These are phyloP conservation scores for Oncopodura yosiiana DNA, from an alignment of 1,140 invertebrate species.

Conservation along the genomic window DNA sequence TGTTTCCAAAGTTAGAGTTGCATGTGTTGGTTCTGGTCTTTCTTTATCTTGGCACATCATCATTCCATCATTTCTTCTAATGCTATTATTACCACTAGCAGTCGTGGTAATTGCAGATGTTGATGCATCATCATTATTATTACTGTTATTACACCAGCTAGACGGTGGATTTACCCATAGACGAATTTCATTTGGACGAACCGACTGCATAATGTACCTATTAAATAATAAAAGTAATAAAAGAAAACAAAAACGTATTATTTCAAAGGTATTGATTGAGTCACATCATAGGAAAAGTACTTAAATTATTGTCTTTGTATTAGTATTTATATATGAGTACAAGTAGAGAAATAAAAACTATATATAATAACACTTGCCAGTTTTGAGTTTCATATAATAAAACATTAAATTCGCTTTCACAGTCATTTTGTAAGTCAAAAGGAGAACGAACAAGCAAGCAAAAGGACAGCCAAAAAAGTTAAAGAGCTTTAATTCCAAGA, in stretches of 20 bases:
- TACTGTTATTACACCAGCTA: conserved; percentile 46
- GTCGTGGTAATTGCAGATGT: too few relatives aligned
- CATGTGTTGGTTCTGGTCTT: conserved; percentile 49
- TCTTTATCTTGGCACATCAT: neutral
- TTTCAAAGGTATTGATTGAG: too few relatives aligned
- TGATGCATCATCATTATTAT: neutral
- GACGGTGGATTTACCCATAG: conserved; percentile 54
- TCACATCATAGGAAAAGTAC: too few relatives aligned
- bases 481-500: too few relatives aligned
- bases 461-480: too few relatives aligned
- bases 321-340: neutral
- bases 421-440: too few relatives aligned
- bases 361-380: neutral
- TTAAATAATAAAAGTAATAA: neutral
- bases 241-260: neutral
- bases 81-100: too few relatives aligned
- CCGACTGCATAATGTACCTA: conserved; percentile 57
- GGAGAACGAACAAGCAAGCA: too few relatives aligned
- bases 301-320: too few relatives aligned
- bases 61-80: too few relatives aligned
- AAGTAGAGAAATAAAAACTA: neutral
- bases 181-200: conserved; percentile 57
- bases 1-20: conserved; percentile 56
- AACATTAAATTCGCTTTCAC: too few relatives aligned
- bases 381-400: neutral